phyloP scores from a whole-genome alignment of 1,140 invertebrate species.

The Acromyrmex echinatior region DNA sequence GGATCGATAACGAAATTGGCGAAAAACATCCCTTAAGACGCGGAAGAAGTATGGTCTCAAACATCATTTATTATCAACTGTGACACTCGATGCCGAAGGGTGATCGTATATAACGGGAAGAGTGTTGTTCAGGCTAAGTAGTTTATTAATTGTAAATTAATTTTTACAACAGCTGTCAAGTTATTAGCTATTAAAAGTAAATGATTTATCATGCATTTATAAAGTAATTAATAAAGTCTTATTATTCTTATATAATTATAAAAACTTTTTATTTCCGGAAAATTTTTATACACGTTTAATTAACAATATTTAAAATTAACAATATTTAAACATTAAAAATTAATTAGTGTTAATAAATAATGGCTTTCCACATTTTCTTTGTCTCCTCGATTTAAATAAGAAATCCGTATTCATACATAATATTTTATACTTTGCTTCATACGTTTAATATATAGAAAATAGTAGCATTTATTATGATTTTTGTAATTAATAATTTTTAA shows the following conservation, averaged over 20 bases:
- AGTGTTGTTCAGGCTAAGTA: background rate
- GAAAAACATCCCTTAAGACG: constrained; percentile 45
- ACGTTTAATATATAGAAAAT: background rate
- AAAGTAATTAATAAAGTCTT: background rate
- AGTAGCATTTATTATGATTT: background rate
- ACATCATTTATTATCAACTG: background rate
- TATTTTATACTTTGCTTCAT: background rate
- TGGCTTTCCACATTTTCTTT: background rate
- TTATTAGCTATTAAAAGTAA: background rate
- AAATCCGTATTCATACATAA: background rate
- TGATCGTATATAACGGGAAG: background rate
- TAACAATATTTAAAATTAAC: background rate
- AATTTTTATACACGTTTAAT: background rate
- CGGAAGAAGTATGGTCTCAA: background rate
- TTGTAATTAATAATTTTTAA: background rate
- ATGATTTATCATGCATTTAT: background rate
- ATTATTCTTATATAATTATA: background rate
- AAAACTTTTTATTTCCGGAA: background rate
- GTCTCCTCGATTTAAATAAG: background rate
- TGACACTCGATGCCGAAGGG: background rate
- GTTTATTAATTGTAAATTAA: constrained; percentile 34
- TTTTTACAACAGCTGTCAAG: background rate
- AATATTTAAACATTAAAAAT: background rate
- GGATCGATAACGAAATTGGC: constrained; percentile 23
- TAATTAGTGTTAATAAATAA: background rate